These are phyloP conservation scores for Cathartes aura DNA, from an alignment of 2,113 vertebrate genomes.

Conservation along the genomic window DNA sequence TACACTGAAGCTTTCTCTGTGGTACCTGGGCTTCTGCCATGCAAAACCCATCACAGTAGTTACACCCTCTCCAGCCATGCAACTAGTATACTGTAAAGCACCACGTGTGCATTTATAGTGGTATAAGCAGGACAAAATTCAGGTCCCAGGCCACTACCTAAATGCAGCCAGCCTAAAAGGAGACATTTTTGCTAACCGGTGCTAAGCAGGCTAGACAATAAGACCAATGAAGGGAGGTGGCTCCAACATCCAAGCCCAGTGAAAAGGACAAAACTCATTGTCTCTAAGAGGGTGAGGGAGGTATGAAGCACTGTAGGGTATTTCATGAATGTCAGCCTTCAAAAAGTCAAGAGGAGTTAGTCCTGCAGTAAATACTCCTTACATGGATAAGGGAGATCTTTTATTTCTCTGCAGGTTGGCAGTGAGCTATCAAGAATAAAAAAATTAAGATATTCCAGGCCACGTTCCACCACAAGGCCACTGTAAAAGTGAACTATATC, in stretches of 20 bases:
- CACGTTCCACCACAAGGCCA: accelerated
- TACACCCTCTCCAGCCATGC: neutral
- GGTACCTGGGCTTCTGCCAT: neutral
- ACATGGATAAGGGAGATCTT: neutral
- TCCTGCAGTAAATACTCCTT: neutral
- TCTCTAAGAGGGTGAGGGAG: neutral
- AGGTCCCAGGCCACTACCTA: neutral
- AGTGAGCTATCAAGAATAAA: neutral
- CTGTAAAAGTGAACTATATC: neutral
- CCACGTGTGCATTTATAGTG: accelerated
- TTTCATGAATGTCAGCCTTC: neutral
- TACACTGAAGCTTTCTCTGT: neutral
- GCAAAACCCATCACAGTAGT: neutral
- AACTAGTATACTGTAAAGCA: neutral
- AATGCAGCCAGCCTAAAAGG: neutral
- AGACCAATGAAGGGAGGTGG: neutral
- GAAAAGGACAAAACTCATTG: neutral
- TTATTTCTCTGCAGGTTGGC: neutral
- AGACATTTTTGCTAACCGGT: neutral
- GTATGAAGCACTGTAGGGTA: neutral
- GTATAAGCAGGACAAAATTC: neutral
- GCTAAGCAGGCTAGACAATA: neutral
- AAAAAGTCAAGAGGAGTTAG: neutral
- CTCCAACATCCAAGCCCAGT: neutral
- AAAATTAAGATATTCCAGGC: neutral